Conservation (phyloP, 2,888 invertebrate species). For the Osedax frankpressi region DNA sequence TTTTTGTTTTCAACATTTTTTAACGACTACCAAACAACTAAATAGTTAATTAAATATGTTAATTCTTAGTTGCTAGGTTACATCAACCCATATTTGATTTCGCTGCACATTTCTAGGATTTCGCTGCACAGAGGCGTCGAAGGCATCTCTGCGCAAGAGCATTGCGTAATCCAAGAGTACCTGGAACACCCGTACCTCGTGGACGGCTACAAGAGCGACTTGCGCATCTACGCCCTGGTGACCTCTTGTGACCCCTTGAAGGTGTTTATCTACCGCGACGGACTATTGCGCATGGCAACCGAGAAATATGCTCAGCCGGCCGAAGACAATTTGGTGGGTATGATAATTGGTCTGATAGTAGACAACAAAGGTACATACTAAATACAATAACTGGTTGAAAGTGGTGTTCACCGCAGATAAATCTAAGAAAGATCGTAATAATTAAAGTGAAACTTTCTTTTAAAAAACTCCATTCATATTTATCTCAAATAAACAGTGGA, state of each 20-base stretch:
- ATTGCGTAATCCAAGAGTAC: slow-evolving; percentile 45
- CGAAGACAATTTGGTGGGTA: slow-evolving; percentile 42
- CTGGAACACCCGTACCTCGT: slow-evolving; percentile 44
- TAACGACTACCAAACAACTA: not conserved
- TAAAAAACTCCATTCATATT: no score
- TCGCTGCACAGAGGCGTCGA: slow-evolving; percentile 37
- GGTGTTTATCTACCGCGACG: slow-evolving; percentile 44
- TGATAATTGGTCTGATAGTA: no score
- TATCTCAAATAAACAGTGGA: no score
- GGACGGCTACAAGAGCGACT: slow-evolving; percentile 46
- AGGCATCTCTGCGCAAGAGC: slow-evolving; percentile 38
- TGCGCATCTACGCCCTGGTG: slow-evolving; percentile 44
- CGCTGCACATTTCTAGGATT: slow-evolving; percentile 34
- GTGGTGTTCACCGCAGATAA: no score
- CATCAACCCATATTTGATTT: not conserved
- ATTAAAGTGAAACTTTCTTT: no score
- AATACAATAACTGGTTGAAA: no score
- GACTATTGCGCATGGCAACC: slow-evolving; percentile 43
- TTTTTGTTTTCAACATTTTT: no score
- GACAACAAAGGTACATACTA: no score
- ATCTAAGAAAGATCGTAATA: no score
- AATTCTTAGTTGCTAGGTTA: not conserved
- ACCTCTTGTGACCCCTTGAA: slow-evolving; percentile 46
- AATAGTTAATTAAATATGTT: not conserved
- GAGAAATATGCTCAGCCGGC: slow-evolving; percentile 42